Evolutionary conservation across 1,140 invertebrate species (phyloP).

Genomic region (Drosophila erecta): DNA sequence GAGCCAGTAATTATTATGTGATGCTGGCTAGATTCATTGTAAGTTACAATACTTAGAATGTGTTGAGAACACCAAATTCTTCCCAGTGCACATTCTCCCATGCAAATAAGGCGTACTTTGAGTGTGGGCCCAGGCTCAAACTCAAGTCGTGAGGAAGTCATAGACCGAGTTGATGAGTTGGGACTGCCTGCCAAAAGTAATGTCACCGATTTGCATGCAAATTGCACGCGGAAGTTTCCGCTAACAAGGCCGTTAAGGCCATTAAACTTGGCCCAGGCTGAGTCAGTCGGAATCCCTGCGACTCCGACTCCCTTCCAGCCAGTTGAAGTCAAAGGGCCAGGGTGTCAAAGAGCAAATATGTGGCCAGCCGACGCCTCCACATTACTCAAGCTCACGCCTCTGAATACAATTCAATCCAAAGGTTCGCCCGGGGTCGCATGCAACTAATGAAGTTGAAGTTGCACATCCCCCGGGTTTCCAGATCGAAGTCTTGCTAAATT

Average conservation of each 20-base stretch:
- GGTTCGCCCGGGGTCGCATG: conserved; percentile 62
- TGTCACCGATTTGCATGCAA: conserved; percentile 73
- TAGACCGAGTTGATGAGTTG: conserved; percentile 54
- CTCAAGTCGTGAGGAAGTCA: conserved; percentile 66
- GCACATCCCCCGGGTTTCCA: conserved; percentile 1
- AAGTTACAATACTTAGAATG: no score
- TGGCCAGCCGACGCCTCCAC: conserved; percentile 64
- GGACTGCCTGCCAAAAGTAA: conserved; percentile 45
- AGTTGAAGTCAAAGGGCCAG: conserved; percentile 8
- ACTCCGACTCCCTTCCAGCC: not conserved
- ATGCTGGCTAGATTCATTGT: no score
- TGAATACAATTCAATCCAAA: conserved; percentile 72
- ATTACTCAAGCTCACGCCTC: conserved; percentile 76
- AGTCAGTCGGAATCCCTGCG: not conserved
- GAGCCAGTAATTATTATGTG: no score
- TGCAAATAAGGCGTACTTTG: conserved; percentile 46
- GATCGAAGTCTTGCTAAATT: conserved; percentile 58
- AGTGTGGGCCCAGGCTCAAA: conserved; percentile 46
- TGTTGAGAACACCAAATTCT: not conserved
- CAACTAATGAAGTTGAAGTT: conserved; percentile 75
- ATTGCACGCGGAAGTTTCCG: conserved; percentile 68
- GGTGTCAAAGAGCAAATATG: conserved; percentile 78
- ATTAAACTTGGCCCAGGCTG: conserved; percentile 51
- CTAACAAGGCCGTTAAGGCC: conserved; percentile 67
- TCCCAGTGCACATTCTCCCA: conserved; percentile 19